Percentiles rank a stretch among this genome's conserved stretches.
Conservation (phyloP, 2,888 invertebrate genomes). For the Galerucella pusilla region DNA sequence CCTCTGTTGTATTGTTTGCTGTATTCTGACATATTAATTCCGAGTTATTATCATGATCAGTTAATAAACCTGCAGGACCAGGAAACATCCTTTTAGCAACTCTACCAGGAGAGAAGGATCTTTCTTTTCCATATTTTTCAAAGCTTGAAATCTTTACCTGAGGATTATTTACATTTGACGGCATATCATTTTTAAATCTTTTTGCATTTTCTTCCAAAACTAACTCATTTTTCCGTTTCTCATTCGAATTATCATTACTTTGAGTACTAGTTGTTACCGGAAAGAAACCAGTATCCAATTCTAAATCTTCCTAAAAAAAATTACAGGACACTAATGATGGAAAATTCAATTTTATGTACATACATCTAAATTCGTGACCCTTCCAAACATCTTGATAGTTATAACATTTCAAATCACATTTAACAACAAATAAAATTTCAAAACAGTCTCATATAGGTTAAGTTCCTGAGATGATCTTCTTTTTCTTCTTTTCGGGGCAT, state of each 20-base stretch:
- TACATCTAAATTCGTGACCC: conserved; percentile 11
- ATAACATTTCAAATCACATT: not conserved
- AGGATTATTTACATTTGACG: not conserved
- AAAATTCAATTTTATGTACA: not conserved
- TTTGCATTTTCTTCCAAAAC: conserved; percentile 16
- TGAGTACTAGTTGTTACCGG: conserved; percentile 39
- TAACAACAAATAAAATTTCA: not conserved
- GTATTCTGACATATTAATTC: conserved; percentile 33
- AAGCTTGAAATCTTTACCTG: conserved; percentile 14
- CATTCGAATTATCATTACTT: not conserved
- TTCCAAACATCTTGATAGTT: conserved; percentile 22
- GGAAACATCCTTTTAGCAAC: conserved; percentile 53
- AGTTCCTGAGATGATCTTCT: not conserved
- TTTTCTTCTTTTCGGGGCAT: not conserved
- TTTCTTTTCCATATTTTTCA: conserved; percentile 11
- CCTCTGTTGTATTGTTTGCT: conserved; percentile 12
- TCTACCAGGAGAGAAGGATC: conserved; percentile 34
- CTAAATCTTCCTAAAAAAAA: conserved; percentile 33
- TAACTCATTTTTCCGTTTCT: conserved; percentile 26
- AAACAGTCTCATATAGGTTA: not conserved
- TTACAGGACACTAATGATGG: not conserved
- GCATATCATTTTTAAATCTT: conserved; percentile 27
- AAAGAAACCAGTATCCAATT: conserved; percentile 32
- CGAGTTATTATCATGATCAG: conserved; percentile 36
- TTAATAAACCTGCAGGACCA: conserved; percentile 54